Conservation (phyloP, 2,888 invertebrate species). For the Pyrocoelia pectoralis region DNA sequence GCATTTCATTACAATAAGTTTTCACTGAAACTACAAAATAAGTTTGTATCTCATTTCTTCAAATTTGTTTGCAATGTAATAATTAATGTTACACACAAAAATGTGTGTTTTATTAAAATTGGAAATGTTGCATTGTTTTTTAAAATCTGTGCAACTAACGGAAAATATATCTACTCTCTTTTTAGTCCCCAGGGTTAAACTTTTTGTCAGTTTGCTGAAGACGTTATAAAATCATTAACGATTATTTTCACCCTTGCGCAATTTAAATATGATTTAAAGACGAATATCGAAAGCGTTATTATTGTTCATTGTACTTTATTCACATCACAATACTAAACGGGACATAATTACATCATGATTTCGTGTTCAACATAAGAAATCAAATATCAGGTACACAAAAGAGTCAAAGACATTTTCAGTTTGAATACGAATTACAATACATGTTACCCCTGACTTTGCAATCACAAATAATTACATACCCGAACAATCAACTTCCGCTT, state of each 20-base stretch:
- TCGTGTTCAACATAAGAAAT: conserved; percentile 28
- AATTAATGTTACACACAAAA: no score
- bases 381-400: conserved; percentile 28
- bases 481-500: conserved; percentile 52
- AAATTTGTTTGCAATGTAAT: no score
- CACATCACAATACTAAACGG: conserved; percentile 27
- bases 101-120: no score
- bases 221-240: conserved; percentile 28
- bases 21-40: no score
- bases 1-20: no score
- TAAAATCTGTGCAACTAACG: no score
- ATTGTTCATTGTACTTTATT: conserved; percentile 22
- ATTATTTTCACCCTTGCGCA: conserved; percentile 28
- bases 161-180: no score
- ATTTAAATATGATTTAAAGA: conserved; percentile 23
- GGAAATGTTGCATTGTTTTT: no score
- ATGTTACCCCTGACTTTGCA: conserved; percentile 37
- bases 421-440: conserved; percentile 35
- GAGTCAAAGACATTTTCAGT: conserved; percentile 33
- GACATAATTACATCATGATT: conserved; percentile 31
- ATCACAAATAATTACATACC: conserved; percentile 36
- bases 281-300: conserved; percentile 27
- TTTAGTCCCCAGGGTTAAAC: no score
- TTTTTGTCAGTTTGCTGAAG: no score
- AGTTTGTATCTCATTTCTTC: no score